phyloP scores from a whole-genome alignment of 1,140 invertebrate species.

The Brachionus koreanus region DNA sequence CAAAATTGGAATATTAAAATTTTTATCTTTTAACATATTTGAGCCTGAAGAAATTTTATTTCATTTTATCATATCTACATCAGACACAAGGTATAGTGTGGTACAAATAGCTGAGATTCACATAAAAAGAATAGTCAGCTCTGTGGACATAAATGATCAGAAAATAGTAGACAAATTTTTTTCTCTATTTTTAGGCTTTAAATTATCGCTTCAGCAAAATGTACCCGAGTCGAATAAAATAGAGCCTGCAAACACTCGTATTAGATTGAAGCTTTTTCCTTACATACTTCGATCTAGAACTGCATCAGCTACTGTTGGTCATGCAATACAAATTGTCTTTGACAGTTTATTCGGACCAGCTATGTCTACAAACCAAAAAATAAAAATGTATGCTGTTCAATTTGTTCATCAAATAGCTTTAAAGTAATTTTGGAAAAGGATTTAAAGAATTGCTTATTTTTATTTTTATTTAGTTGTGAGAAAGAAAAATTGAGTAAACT shows the following conservation, averaged over 20 bases:
- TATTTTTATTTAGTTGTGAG: conserved; percentile 65
- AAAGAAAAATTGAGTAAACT: conserved; percentile 64
- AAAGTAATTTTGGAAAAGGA: conserved; percentile 68
- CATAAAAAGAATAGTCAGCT: conserved; percentile 39
- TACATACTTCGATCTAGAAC: conserved; percentile 75
- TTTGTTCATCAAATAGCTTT: conserved; percentile 75
- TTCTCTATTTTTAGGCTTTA: neutral
- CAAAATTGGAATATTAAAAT: conserved; percentile 66
- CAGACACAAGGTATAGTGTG: conserved; percentile 69
- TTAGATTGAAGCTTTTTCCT: conserved; percentile 77
- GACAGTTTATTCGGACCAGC: conserved; percentile 72
- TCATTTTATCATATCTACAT: conserved; percentile 75
- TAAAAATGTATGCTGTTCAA: conserved; percentile 74
- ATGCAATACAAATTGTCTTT: conserved; percentile 77
- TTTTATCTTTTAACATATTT: conserved; percentile 72
- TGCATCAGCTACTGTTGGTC: conserved; percentile 72
- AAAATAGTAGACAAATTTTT: conserved; percentile 39
- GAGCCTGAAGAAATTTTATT: conserved; percentile 70
- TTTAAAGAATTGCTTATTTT: too few relatives aligned
- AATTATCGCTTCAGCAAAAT: neutral
- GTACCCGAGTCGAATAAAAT: neutral
- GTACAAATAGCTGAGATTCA: conserved; percentile 41
- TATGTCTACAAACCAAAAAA: conserved; percentile 72
- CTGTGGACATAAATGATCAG: conserved; percentile 27
- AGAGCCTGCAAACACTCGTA: conserved; percentile 71